Percentiles rank a stretch among this genome's conserved stretches.
Evolutionary conservation across 1,140 invertebrate species (phyloP).

Genomic region (Anoplolepis gracilipes): DNA sequence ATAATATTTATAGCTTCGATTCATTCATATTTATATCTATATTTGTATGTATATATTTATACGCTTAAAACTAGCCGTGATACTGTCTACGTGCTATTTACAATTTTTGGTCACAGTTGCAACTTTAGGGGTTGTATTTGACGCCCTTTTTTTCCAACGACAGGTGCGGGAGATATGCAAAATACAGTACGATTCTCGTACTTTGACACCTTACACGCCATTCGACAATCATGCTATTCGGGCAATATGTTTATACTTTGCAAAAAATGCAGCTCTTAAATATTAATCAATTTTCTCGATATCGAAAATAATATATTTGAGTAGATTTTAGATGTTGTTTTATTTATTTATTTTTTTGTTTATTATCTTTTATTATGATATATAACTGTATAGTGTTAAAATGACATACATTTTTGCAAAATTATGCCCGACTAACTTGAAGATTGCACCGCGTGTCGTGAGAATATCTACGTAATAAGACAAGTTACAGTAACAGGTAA

Average conservation of each 20-base stretch:
- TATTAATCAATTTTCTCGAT: background rate
- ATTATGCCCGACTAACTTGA: conserved; percentile 45
- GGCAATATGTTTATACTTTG: conserved; percentile 39
- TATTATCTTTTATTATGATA: background rate
- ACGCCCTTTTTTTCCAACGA: conserved; percentile 66
- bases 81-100: conserved; percentile 82
- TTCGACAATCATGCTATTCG: conserved; percentile 57
- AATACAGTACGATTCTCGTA: conserved; percentile 77
- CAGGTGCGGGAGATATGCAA: conserved; percentile 79
- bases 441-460: conserved; percentile 25
- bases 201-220: conserved; percentile 57
- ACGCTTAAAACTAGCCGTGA: conserved; percentile 79
- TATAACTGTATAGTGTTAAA: background rate
- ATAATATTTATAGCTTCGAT: conserved; percentile 78
- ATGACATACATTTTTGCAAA: background rate
- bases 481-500: conserved; percentile 66
- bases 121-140: conserved; percentile 60
- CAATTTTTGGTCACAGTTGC: conserved; percentile 83
- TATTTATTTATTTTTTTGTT: background rate
- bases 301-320: background rate
- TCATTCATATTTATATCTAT: conserved; percentile 77
- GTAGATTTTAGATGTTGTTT: background rate
- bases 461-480: conserved; percentile 67
- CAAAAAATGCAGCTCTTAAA: background rate
- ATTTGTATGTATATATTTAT: conserved; percentile 80